Percentiles rank a stretch among this genome's conserved stretches.
phyloP scores from a whole-genome alignment of 1,140 invertebrate species.

The Grapholita molesta region DNA sequence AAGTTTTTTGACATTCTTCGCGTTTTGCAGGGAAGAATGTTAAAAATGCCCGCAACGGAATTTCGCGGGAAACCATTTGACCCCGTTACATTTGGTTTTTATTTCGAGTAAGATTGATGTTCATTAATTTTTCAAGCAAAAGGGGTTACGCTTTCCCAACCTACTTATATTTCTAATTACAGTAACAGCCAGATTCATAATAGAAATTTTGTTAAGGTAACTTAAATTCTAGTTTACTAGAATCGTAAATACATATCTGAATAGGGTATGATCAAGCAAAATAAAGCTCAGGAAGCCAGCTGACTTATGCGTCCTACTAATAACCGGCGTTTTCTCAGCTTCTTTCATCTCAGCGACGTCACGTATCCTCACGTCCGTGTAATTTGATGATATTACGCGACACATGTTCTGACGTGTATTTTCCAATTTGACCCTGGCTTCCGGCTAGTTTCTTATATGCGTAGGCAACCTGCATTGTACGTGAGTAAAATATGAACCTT shows the following conservation, averaged over 20 bases:
- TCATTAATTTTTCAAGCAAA: slow-evolving; percentile 41
- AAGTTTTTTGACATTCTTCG: slow-evolving; percentile 38
- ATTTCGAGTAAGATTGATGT: slow-evolving; percentile 64
- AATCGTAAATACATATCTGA: not conserved
- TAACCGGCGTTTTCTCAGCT: slow-evolving; percentile 17
- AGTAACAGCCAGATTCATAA: too few species aligned
- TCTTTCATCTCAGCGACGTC: slow-evolving; percentile 35
- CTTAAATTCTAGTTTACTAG: not conserved
- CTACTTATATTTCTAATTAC: too few species aligned
- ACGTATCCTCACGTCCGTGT: slow-evolving; percentile 46
- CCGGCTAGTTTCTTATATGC: slow-evolving; percentile 27
- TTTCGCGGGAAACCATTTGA: slow-evolving; percentile 61
- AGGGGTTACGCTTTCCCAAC: too few species aligned
- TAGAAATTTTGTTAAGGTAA: too few species aligned
- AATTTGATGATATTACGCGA: slow-evolving; percentile 56
- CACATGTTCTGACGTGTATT: slow-evolving; percentile 53
- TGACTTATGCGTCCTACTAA: slow-evolving; percentile 1
- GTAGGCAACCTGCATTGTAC: slow-evolving; percentile 5
- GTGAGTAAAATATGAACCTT: too few species aligned
- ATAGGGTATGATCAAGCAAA: not conserved
- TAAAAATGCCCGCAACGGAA: slow-evolving; percentile 52
- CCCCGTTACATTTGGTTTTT: slow-evolving; percentile 58
- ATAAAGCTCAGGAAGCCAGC: not conserved
- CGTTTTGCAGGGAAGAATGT: slow-evolving; percentile 48
- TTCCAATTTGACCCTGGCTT: slow-evolving; percentile 46